Conservation (phyloP, 2,113 vertebrate species). For the Poecilia latipinna region DNA sequence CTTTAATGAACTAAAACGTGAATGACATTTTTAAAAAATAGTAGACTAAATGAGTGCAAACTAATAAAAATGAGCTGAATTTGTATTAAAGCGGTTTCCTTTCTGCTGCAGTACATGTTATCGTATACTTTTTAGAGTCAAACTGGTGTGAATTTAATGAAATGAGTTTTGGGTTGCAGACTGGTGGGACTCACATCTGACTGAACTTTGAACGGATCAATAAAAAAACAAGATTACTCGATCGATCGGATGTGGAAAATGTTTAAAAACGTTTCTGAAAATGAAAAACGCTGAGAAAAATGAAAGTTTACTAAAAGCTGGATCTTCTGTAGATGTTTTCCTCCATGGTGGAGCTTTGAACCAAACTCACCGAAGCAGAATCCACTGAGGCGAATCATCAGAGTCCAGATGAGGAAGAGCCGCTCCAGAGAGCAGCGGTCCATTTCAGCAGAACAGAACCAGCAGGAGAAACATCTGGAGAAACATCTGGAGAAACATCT, state of each 20-base stretch:
- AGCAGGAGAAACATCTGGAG: too few species aligned
- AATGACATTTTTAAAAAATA: too few species aligned
- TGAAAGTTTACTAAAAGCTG: background rate
- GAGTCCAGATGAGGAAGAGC: background rate
- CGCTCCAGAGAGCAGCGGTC: background rate
- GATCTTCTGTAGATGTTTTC: background rate
- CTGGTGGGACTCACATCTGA: background rate
- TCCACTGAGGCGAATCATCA: slow-evolving; percentile 9
- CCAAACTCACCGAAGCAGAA: slow-evolving; percentile 33
- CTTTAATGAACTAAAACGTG: too few species aligned
- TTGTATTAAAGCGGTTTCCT: too few species aligned
- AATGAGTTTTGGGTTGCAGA: background rate
- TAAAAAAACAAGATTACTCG: background rate
- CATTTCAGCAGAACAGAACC: slow-evolving; percentile 3
- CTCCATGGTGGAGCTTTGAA: background rate
- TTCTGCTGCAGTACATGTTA: too few species aligned
- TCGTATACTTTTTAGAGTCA: too few species aligned
- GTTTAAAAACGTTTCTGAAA: background rate
- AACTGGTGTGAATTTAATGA: too few species aligned
- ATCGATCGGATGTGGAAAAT: background rate
- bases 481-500: too few species aligned
- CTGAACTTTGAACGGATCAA: slow-evolving; percentile 11
- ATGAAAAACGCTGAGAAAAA: background rate
- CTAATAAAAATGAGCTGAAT: too few species aligned
- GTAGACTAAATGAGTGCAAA: too few species aligned